These are phyloP conservation scores for Sceloporus tristichus DNA, from an alignment of 2,113 vertebrate species.

Conservation along the genomic window DNA sequence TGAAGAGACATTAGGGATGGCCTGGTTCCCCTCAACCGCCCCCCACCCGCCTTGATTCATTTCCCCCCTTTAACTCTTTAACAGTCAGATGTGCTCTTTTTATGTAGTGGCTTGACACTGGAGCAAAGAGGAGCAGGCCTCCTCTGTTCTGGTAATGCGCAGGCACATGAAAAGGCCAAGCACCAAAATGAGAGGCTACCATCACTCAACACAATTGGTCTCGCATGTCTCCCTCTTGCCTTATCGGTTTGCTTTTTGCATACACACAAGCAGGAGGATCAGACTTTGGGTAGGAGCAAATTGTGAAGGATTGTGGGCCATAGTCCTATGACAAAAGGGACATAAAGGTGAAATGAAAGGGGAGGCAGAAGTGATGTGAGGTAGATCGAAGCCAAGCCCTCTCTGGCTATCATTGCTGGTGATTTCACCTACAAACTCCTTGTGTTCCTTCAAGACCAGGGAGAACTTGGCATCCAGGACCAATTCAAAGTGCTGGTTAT, in stretches of 20 bases:
- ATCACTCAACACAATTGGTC: background rate
- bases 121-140: background rate
- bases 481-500: no score
- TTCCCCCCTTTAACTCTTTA: conserved; percentile 81
- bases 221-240: background rate
- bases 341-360: background rate
- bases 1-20: conserved; percentile 88
- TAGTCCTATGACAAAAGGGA: no score
- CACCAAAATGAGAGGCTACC: background rate
- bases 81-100: conserved; percentile 56
- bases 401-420: no score
- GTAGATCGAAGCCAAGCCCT: background rate
- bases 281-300: background rate
- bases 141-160: background rate
- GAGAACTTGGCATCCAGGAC: no score
- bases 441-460: no score
- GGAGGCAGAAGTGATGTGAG: no score
- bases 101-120: conserved; percentile 32
- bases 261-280: background rate
- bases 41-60: conserved; percentile 76
- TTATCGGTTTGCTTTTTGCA: background rate
- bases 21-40: conserved; percentile 75
- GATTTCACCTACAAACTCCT: no score
- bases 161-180: conserved; percentile 9
- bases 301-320: background rate